These are phyloP conservation scores for Bubalus kerabau DNA, from an alignment of 2,113 vertebrate species.

Conservation along the genomic window DNA sequence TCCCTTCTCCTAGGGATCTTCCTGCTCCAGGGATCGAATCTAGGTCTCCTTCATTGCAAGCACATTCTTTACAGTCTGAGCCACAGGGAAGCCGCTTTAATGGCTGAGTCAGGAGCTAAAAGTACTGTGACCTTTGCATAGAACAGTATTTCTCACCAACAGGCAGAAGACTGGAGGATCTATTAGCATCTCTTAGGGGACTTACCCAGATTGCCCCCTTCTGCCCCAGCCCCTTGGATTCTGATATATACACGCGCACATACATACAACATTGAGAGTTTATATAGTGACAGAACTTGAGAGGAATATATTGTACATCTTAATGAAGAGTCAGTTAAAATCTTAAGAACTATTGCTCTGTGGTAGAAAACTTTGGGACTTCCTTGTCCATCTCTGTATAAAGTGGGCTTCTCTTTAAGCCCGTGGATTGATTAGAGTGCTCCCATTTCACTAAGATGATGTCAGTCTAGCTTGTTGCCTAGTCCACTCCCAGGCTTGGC, in stretches of 20 bases:
- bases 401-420: neutral
- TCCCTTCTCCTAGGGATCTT: neutral
- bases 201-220: neutral
- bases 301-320: neutral
- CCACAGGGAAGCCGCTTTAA: neutral
- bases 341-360: neutral
- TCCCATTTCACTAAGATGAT: neutral
- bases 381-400: neutral
- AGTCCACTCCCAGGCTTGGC: neutral
- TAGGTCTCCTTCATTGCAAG: neutral
- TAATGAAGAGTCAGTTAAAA: neutral
- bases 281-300: neutral
- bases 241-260: neutral
- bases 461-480: neutral
- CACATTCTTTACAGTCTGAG: neutral
- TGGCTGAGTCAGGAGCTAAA: neutral
- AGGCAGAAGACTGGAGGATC: neutral
- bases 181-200: neutral
- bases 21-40: neutral
- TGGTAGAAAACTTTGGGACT: neutral
- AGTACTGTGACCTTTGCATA: neutral
- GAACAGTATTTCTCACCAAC: neutral
- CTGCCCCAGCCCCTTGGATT: neutral
- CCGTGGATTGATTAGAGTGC: neutral
- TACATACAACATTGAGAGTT: neutral